These are phyloP conservation scores for Orientallactaga sibirica DNA, from an alignment of 2,797 vertebrate species.

Conservation along the genomic window DNA sequence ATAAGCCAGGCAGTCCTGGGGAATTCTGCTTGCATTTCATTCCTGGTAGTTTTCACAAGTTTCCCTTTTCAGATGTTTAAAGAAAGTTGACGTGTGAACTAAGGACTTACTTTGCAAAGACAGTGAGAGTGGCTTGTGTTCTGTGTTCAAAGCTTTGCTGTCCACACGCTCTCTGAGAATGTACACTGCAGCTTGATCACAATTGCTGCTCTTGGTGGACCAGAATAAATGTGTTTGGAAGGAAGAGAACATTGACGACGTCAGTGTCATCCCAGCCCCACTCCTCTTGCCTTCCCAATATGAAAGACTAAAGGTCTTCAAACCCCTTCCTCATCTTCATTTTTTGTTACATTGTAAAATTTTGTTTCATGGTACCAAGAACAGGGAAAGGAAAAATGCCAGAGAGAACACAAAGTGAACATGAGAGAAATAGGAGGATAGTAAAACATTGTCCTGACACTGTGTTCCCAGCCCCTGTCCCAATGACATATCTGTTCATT, in stretches of 20 bases:
- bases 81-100: neutral
- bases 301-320: neutral
- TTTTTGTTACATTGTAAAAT: constrained; percentile 21
- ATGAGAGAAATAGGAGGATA: neutral
- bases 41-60: neutral
- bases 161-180: constrained; percentile 31
- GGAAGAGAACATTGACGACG: neutral
- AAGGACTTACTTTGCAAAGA: constrained; percentile 16
- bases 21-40: constrained; percentile 1
- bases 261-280: neutral
- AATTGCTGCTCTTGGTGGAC: constrained; percentile 8
- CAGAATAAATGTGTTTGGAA: constrained; percentile 7
- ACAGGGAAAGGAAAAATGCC: constrained; percentile 36
- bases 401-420: constrained; percentile 53
- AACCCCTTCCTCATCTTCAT: neutral
- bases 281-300: neutral
- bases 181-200: neutral
- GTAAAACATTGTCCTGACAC: constrained; percentile 3
- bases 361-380: constrained; percentile 53
- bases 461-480: constrained; percentile 48
- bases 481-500: constrained; percentile 67
- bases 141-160: neutral
- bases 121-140: neutral
- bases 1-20: neutral
- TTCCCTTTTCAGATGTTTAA: neutral